These are phyloP conservation scores for Seira musarum DNA, from an alignment of 2,888 invertebrate species.

Conservation along the genomic window DNA sequence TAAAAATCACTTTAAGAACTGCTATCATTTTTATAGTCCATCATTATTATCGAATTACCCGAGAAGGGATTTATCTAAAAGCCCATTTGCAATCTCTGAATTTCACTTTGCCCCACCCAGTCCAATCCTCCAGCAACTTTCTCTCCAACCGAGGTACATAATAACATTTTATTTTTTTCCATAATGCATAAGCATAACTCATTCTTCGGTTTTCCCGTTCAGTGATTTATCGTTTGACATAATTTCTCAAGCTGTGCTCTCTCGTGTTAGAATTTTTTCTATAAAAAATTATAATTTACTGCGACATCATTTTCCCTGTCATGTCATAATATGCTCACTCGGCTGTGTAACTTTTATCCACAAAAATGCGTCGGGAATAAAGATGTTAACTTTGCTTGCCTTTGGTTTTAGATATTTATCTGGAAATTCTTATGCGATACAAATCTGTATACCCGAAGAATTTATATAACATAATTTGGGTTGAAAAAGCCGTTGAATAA, in stretches of 20 bases:
- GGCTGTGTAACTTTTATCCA: neutral
- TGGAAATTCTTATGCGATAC: neutral
- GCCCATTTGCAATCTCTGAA: too few species aligned
- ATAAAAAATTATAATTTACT: neutral
- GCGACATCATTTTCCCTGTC: neutral
- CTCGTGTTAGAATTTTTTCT: neutral
- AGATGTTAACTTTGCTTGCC: neutral
- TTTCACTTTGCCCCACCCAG: too few species aligned
- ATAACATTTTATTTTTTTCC: slow-evolving; percentile 23
- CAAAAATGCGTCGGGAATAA: neutral
- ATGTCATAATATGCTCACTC: neutral
- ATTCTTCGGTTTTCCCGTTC: slow-evolving; percentile 46
- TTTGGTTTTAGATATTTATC: neutral
- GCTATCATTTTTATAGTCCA: too few species aligned
- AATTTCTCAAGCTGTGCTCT: neutral
- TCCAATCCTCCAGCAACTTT: neutral
- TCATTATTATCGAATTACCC: too few species aligned
- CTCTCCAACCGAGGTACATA: neutral
- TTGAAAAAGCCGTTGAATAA: slow-evolving; percentile 25
- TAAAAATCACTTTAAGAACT: too few species aligned
- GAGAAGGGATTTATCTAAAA: too few species aligned
- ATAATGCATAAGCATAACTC: slow-evolving; percentile 52
- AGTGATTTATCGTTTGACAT: slow-evolving; percentile 50
- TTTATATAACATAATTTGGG: neutral
- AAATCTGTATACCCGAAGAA: neutral